These are phyloP conservation scores for Gobiocypris rarus DNA, from an alignment of 2,113 vertebrate genomes.

Conservation along the genomic window DNA sequence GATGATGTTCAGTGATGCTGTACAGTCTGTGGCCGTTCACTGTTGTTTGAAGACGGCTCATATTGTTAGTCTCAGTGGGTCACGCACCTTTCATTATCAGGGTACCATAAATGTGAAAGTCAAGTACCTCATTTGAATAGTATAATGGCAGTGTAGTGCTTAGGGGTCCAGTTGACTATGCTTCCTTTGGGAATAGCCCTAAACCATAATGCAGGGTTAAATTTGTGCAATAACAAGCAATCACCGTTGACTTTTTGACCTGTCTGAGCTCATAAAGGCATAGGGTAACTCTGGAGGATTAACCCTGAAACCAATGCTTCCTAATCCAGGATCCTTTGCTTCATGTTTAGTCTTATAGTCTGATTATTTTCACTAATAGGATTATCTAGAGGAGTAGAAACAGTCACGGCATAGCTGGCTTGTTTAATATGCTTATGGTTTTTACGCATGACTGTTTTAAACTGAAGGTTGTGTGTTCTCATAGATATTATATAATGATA, in stretches of 20 bases:
- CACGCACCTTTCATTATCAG: constrained; percentile 12
- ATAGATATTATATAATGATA: background rate
- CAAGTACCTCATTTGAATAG: constrained; percentile 34
- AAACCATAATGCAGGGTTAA: background rate
- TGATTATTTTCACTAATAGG: constrained; percentile 37
- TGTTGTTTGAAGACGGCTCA: background rate
- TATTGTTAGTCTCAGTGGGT: constrained; percentile 17
- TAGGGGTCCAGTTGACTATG: background rate
- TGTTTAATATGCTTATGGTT: background rate
- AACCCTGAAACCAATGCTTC: background rate
- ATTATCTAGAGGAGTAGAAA: constrained; percentile 15
- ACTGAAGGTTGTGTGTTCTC: background rate
- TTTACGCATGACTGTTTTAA: background rate
- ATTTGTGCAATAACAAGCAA: constrained; percentile 10
- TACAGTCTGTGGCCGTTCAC: background rate
- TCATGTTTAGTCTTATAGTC: constrained; percentile 10
- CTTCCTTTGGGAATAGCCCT: background rate
- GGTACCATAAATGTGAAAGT: constrained; percentile 17
- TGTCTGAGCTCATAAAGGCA: background rate
- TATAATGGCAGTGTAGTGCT: constrained; percentile 24
- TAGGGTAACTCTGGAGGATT: background rate
- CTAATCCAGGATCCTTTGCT: background rate
- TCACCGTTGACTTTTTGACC: constrained; percentile 2
- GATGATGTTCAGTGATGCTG: constrained; percentile 12
- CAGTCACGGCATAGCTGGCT: background rate